phyloP scores from a whole-genome alignment of 2,888 invertebrate species.

The Timandra comae region DNA sequence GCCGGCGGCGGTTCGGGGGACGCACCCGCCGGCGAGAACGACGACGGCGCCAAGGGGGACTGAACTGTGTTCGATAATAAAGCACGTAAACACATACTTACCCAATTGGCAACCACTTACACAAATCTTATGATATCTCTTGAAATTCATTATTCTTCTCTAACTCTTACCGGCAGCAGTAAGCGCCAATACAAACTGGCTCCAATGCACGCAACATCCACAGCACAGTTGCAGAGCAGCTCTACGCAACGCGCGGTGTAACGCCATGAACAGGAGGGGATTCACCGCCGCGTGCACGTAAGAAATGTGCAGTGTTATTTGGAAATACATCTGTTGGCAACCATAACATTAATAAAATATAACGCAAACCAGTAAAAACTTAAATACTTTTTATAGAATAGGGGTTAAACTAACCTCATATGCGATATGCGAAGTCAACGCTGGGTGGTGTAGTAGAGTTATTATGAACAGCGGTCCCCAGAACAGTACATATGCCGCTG shows the following conservation, averaged over 20 bases:
- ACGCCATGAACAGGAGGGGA: constrained; percentile 85
- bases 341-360: constrained; percentile 2
- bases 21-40: constrained; percentile 73
- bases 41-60: constrained; percentile 78
- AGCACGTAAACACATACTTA: too few relatives aligned
- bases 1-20: constrained; percentile 79
- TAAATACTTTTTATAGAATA: not conserved
- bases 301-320: constrained; percentile 91
- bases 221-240: constrained; percentile 86
- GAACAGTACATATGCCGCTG: constrained; percentile 89
- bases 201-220: constrained; percentile 82
- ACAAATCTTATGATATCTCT: not conserved
- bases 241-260: constrained; percentile 84
- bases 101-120: too few relatives aligned
- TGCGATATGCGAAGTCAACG: constrained; percentile 82
- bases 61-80: too few relatives aligned
- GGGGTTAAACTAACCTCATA: constrained; percentile 87
- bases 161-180: constrained; percentile 60
- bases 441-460: constrained; percentile 86
- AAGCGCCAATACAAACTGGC: constrained; percentile 75
- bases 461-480: constrained; percentile 95
- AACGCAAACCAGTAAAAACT: not conserved
- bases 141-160: not conserved
- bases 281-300: constrained; percentile 92
- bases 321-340: constrained; percentile 67